Evolutionary conservation across 2,797 vertebrate species (phyloP), one percentile per base, ranked within the genome.

Genomic region (Myotis vivesi): DNA sequence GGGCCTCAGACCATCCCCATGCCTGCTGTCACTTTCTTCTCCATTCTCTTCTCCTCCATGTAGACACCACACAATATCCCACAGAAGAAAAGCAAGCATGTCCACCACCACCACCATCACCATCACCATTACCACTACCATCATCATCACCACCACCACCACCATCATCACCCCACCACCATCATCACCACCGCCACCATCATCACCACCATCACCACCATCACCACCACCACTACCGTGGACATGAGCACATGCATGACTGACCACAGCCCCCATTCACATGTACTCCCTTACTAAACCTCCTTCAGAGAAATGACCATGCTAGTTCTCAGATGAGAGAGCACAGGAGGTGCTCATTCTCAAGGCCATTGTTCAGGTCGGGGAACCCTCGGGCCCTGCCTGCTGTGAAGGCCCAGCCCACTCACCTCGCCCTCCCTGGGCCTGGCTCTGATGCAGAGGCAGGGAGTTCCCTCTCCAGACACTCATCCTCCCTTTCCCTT

Each of bases 361-460:
- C 68, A 17, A 1, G 1, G 9, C 17, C 66, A 8, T 4, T 0
- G 12, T 8, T 59, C 68, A 6, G 0, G 0, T 0, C 3, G 41
- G 25, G 36, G 41, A 66, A 53, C 28, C 49, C 5, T 15, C 1
- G 0, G 51, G 49, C 23, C 59, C 16, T 2, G 6, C 22, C 20
- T 44, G 12, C 9, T 3, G 0, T 16, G 36, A 77, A 41, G 69
- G 19, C 25, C 17, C 36, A 12, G 68, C 20, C 53, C n/a, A 33
- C 57, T 20, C 17, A 5, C 49, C 8, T 55, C 1, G 1, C 13
- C 55, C 25, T 30, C 69, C 36, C 33, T 0, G 25, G 6, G 44
- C n/a, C 46, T 0, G 3, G 16, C 25, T 49, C 28, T 17, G 1
- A 69, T 0, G 23, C 49, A 81, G 4, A 19, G 2, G 51, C 19